Evolutionary conservation across 2,113 vertebrate genomes (phyloP), one percentile per base, ranked within the genome.

Genomic region (Brachypodius melanocephalos): DNA sequence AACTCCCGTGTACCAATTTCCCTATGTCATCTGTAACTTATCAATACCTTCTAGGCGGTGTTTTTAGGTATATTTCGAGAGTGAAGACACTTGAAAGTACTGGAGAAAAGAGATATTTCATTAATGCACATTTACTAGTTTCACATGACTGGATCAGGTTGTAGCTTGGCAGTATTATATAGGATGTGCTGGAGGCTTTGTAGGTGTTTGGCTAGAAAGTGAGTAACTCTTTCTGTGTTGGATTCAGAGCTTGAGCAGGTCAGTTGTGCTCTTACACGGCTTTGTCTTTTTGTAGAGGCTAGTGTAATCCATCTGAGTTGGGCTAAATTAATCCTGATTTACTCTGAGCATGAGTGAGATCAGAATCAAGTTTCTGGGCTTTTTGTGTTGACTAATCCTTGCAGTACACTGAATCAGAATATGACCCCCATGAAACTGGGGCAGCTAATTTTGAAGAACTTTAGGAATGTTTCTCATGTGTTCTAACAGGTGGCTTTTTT

Each of bases 311-410:
- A 51, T 26, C 29, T 46, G 79, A 91, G 52, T 79, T 94, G 40
- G 71, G 71, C 82, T 51, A 66, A 32, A 43, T 77, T 82, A 72
- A 89, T 92, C 89, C 84, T 36, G 72, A 85, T 76, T 82, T 93
- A 69, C 15, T 8, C 14, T 42, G 52, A 89, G 66, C 3, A 2
- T 31, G 69, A 88, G 49, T 63, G 54, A 95, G 87, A 88, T 84
- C 65, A 74, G 93, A 91, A 72, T 74, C 67, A 66, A 61, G 65
- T 88, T 94, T 88, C 91, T 93, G 72, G 63, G 45, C 16, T 79
- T 96, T 76, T 73, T 92, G 67, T 88, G 71, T 85, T 93, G 85
- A 58, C 86, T 95, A 91, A 95, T 92, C 75, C 61, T 61, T 81
- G 76, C 69, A 72, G 19, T 32, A 71, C 46, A 75, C 51, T 82